A percentile compares a stretch with the other conserved stretches of the same genome.
Conservation (phyloP, 30 jellyfish, hydroid and myxozoan species). For the Aurelia sp. region DNA sequence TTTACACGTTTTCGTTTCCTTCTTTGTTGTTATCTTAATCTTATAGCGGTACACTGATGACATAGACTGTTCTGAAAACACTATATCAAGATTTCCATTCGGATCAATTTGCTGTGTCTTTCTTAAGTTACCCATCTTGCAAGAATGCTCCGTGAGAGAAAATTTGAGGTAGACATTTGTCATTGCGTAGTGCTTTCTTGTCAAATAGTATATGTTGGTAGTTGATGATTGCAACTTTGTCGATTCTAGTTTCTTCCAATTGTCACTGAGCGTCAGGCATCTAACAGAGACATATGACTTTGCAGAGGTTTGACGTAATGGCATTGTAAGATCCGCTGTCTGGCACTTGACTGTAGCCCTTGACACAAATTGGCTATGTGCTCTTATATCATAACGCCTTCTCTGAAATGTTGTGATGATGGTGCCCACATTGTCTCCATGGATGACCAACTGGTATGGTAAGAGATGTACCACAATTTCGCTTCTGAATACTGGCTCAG, state of each 20-base stretch:
- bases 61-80: background rate
- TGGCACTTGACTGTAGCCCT: background rate
- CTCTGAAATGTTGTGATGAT: conserved; percentile 14
- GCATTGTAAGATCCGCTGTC: background rate
- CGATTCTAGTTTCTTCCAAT: background rate
- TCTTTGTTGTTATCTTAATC: background rate
- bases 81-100: conserved; percentile 4
- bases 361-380: conserved; percentile 7
- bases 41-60: background rate
- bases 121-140: background rate
- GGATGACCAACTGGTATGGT: background rate
- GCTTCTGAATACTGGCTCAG: conserved; percentile 3
- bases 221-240: background rate
- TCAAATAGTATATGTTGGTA: background rate
- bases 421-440: background rate
- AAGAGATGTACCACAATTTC: conserved; percentile 11
- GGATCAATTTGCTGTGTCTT: conserved; percentile 24
- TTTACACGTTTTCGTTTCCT: background rate
- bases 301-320: background rate
- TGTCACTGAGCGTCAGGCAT: background rate
- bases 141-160: background rate
- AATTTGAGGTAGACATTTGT: background rate
- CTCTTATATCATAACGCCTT: background rate
- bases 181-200: background rate
- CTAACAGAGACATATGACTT: conserved; percentile 1